Evolutionary conservation across 2,888 invertebrate genomes (phyloP).

Genomic region (Nomada goodeniana): DNA sequence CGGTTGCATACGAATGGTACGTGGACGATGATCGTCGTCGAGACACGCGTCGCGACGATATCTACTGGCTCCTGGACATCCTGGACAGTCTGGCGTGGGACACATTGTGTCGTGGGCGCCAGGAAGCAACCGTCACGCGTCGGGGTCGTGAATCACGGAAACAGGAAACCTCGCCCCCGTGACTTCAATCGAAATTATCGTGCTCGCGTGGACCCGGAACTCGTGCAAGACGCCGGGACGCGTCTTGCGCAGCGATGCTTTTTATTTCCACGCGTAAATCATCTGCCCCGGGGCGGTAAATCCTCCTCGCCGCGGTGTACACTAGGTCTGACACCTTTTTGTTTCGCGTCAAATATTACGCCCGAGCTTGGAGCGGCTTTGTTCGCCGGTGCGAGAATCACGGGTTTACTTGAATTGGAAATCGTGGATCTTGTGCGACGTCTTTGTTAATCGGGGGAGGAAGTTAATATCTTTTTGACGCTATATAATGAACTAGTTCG

Average conservation of each 20-base stretch:
- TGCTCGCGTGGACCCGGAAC: slow-evolving; percentile 66
- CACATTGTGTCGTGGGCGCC: slow-evolving; percentile 72
- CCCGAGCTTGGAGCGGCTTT: not conserved
- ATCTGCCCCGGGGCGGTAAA: slow-evolving; percentile 18
- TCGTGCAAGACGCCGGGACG: slow-evolving; percentile 53
- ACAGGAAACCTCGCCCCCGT: slow-evolving; percentile 79
- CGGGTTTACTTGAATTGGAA: not conserved
- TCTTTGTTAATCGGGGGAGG: too few relatives aligned
- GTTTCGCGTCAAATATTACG: not conserved
- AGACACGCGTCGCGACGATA: slow-evolving; percentile 67
- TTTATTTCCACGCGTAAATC: slow-evolving; percentile 32
- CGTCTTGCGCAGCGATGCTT: slow-evolving; percentile 17
- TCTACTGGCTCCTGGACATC: slow-evolving; percentile 64
- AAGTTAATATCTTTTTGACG: too few relatives aligned
- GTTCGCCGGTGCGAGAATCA: not conserved
- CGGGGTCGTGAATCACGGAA: slow-evolving; percentile 77
- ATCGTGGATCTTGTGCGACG: not conserved
- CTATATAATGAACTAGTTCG: too few relatives aligned
- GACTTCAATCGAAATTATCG: slow-evolving; percentile 78
- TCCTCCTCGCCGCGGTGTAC: not conserved
- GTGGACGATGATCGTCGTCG: slow-evolving; percentile 29
- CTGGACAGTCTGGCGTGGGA: slow-evolving; percentile 60
- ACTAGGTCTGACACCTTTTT: not conserved
- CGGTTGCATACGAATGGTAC: slow-evolving; percentile 63
- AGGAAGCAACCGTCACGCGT: slow-evolving; percentile 75